Base-by-base conservation (phyloP, 1,140 invertebrate species). In the fruit fly (Drosophila melanogaster) region DNA sequence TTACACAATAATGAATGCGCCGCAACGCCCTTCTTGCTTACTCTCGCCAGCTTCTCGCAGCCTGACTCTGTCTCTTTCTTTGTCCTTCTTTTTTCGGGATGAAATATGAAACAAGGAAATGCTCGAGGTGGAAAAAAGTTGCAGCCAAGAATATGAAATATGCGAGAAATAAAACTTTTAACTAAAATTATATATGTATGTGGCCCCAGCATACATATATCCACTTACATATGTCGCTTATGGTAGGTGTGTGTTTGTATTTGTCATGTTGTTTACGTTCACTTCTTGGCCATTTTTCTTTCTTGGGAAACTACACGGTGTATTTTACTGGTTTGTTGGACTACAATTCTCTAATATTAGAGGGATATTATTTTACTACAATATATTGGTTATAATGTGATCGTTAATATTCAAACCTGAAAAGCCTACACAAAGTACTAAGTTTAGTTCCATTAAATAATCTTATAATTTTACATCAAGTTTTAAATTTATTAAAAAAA, bases 1-100 rank as follows among this genome's bases (percentile, higher is more conserved):
- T 90, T 90, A 90, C 86, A 90, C 86, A 90, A 90, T 90, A 90
- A 90, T 90, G 85, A 90, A 89, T 89, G 85, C 84, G 61, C 61
- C 49, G 24, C 22, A 33, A 41, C 33, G 19, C 41, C 38, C 22
- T 26, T 41, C 2, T 41, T 10, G 22, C 70, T 46, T 10, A 12
- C 49, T 40, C 43, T 40, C 17, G 4, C 37, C 44, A 3, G 12
- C 19, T 7, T 26, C 19, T 14, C 8, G 44, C 7, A 19, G 38
- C 40, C n/a, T 11, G n/a, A n/a, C 4, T 51, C 61, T 61, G 19
- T 61, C 38, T 71, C 67, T 46, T 41, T 50, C 26, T 40, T 46
- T 77, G 61, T 61, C 64, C 85, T 73, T 72, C 70, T 78, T 67
- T 67, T 77, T 65, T 75, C 60, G 67, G 71, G 62, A 89, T 89